Evolutionary conservation across 2,888 invertebrate genomes (phyloP).

Genomic region (Lydus trimaculatus): DNA sequence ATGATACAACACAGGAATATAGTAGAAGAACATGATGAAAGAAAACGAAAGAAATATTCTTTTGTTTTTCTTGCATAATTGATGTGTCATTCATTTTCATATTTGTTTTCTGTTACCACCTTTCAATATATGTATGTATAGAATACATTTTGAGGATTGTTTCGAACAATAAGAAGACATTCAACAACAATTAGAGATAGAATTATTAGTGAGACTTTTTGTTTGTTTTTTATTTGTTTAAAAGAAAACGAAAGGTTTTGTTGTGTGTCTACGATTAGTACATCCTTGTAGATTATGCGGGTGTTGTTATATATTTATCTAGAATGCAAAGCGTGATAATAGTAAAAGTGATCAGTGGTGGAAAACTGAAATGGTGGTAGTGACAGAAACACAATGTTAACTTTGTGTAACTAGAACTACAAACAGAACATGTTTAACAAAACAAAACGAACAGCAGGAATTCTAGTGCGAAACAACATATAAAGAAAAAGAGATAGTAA

Average conservation of each 20-base stretch:
- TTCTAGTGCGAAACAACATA: background rate
- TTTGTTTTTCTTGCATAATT: background rate
- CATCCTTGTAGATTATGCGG: background rate
- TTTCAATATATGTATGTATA: background rate
- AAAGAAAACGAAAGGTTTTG: too few species aligned
- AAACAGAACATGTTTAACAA: background rate
- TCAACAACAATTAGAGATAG: too few species aligned
- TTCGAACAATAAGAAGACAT: background rate
- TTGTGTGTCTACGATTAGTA: background rate
- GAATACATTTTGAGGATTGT: too few species aligned
- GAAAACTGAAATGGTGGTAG: background rate
- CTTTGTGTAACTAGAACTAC: slow-evolving; percentile 2
- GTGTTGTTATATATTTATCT: background rate
- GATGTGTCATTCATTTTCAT: slow-evolving; percentile 7
- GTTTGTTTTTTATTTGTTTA: too few species aligned
- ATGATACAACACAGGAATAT: background rate
- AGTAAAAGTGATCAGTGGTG: slow-evolving; percentile 3
- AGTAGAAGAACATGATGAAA: background rate
- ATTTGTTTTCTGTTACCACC: background rate
- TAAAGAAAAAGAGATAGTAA: background rate
- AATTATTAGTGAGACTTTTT: too few species aligned
- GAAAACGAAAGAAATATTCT: background rate
- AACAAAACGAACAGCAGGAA: background rate
- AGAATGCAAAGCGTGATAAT: background rate
- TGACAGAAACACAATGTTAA: background rate